Conservation (phyloP, 2,888 invertebrate genomes). For the Nomada goodeniana region DNA sequence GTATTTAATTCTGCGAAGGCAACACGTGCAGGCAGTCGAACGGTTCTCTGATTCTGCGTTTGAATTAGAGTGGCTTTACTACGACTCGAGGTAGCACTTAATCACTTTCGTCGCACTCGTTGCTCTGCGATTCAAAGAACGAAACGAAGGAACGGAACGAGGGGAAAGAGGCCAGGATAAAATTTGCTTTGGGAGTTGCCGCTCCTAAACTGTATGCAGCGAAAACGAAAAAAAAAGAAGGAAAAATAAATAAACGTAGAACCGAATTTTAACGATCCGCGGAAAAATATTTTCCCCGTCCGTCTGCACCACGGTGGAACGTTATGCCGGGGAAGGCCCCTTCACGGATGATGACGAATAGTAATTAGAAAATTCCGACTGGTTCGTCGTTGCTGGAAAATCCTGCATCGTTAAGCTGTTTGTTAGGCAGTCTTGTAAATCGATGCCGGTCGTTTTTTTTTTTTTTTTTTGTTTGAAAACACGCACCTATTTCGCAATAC, state of each 20-base stretch:
- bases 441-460: not conserved
- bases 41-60: slow-evolving; percentile 21
- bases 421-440: too few relatives aligned
- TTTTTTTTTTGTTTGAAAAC: too few relatives aligned
- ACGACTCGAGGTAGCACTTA: slow-evolving; percentile 77
- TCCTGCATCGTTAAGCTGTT: too few relatives aligned
- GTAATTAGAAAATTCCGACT: slow-evolving; percentile 9
- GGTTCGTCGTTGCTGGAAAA: too few relatives aligned
- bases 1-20: not conserved
- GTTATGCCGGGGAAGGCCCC: not conserved
- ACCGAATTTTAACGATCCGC: slow-evolving; percentile 32
- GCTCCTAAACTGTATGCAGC: slow-evolving; percentile 20
- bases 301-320: not conserved
- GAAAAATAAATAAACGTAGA: not conserved
- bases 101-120: slow-evolving; percentile 79
- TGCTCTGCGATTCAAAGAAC: slow-evolving; percentile 40
- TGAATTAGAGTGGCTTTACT: slow-evolving; percentile 79
- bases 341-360: not conserved
- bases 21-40: not conserved
- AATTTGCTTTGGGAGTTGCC: slow-evolving; percentile 41
- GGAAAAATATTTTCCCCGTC: slow-evolving; percentile 43
- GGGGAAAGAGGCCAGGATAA: slow-evolving; percentile 9
- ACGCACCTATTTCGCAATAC: not conserved
- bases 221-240: slow-evolving; percentile 7
- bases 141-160: slow-evolving; percentile 18